Evolutionary conservation across 2,797 vertebrate genomes (phyloP), one percentile per base, ranked within the genome.

Genomic region (Eurystomus glaucurus): DNA sequence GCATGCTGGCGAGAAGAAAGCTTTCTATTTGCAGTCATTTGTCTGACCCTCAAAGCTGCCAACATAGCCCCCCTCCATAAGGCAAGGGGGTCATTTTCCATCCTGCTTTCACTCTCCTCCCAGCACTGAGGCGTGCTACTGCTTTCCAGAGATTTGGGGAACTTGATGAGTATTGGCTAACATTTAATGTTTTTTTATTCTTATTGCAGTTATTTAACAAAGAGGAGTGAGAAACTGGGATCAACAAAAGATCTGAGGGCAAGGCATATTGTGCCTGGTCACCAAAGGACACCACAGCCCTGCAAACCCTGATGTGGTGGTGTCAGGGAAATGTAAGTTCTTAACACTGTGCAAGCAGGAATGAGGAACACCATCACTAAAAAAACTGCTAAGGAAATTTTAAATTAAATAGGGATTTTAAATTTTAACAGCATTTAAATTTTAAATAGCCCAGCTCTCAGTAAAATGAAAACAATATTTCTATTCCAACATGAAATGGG

Each of bases 371-470:
- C 10, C 6, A 3, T 55, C 46, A 81, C 79, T 66, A 28, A 51
- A 88, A 81, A 55, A 90, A 66, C 35, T 79, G 80, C 74, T 90
- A 87, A 88, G 66, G 66, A 88, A 92, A 90, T 84, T 91, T 91
- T 71, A 91, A 90, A 90, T 66, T 65, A 90, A 90, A 71, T 75
- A 31, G 18, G 2, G 37, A 78, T 92, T 96, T 93, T 41, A 95
- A 95, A 86, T 61, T 96, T 90, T 93, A 95, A 93, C 20, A 4
- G 35, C 55, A 86, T 86, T 90, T 94, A 90, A 91, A 94, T 84
- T 90, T 93, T 88, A 95, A 95, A 55, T 64, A 88, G 51, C 11
- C 31, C 19, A 35, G 14, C 66, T 78, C 72, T 88, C 0, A 0
- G 51, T 65, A 64, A 93, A 95, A 95, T 86, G 76, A 91, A 94